Percentiles rank a stretch among this genome's conserved stretches.
Conservation (phyloP, 1,140 invertebrate genomes). For the Neuroterus valhalla region DNA sequence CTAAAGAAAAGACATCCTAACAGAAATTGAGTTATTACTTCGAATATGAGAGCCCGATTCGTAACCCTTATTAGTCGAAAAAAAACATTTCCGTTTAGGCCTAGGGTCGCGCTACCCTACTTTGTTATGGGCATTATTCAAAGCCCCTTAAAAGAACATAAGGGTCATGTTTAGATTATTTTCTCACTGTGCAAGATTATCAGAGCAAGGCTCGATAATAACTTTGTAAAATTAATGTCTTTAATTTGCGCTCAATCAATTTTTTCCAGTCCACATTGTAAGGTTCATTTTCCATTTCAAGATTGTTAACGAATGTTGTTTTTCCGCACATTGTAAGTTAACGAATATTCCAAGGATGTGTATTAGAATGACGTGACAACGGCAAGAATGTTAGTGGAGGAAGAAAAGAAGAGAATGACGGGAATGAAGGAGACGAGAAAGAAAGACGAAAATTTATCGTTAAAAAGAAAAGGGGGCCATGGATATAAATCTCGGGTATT, state of each 20-base stretch:
- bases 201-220: not conserved
- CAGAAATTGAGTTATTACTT: not conserved
- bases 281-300: not conserved
- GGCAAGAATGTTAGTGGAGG: slow-evolving; percentile 55
- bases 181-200: not conserved
- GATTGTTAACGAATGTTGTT: not conserved
- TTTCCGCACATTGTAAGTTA: not conserved
- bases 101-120: not conserved
- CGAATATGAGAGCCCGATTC: not conserved
- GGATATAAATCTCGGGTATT: slow-evolving; percentile 75
- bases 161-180: slow-evolving; percentile 7
- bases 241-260: not conserved
- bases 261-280: not conserved
- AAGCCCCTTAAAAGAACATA: not conserved
- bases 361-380: slow-evolving; percentile 49
- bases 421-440: slow-evolving; percentile 48
- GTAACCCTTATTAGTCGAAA: not conserved
- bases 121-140: slow-evolving; percentile 3
- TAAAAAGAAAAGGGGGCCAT: slow-evolving; percentile 73
- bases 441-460: slow-evolving; percentile 73
- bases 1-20: not conserved
- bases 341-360: slow-evolving; percentile 56
- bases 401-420: slow-evolving; percentile 36
- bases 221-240: not conserved
- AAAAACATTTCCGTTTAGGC: not conserved